Evolutionary conservation across 2,113 vertebrate genomes (phyloP).

Genomic region (Callocephalon fimbriatum): DNA sequence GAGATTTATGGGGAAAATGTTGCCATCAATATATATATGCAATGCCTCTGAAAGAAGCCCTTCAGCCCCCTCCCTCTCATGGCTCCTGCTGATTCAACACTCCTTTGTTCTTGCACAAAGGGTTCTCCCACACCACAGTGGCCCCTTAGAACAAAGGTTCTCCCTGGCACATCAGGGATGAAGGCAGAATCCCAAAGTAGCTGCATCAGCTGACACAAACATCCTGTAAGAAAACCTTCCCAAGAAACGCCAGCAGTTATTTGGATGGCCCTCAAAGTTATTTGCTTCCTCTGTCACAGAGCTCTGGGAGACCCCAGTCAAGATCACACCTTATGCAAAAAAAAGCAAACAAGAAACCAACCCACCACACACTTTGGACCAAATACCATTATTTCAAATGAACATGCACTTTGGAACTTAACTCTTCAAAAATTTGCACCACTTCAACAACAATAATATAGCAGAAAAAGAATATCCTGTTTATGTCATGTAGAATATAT

Average conservation of each 20-base stretch:
- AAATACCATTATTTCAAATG: background rate
- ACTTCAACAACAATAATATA: background rate
- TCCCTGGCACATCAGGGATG: background rate
- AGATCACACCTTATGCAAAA: background rate
- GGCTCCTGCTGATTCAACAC: background rate
- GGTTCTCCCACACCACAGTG: background rate
- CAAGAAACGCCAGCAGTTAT: background rate
- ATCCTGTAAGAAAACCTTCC: background rate
- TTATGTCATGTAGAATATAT: rapidly evolving
- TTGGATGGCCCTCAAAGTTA: background rate
- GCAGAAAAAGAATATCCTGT: background rate
- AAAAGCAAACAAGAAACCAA: background rate
- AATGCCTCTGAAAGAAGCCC: background rate
- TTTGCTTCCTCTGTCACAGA: background rate
- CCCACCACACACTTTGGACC: background rate
- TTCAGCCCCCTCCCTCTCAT: background rate
- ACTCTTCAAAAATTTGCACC: background rate
- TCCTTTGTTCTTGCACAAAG: slow-evolving; percentile 49
- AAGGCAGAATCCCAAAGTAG: background rate
- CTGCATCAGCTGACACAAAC: background rate
- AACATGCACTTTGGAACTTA: background rate
- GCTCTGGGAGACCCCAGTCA: background rate
- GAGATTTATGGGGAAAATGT: background rate
- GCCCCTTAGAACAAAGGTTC: slow-evolving; percentile 27
- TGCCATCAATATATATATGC: background rate